Conservation (phyloP, 2,888 invertebrate species). For the Harpalus rufipes region DNA sequence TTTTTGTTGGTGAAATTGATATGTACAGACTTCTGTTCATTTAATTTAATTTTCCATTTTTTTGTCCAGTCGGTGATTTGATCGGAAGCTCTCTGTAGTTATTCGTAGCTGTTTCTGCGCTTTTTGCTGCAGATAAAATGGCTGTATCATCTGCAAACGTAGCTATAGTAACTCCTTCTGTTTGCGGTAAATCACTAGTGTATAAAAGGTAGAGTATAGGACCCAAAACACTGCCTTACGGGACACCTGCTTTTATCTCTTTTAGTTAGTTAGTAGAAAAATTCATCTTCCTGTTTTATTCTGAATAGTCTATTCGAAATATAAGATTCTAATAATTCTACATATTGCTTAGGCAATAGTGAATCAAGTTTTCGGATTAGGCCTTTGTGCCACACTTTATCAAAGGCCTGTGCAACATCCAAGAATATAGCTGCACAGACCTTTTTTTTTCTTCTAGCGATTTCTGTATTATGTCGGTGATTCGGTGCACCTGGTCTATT, state of each 20-base stretch:
- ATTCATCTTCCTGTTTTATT: slow-evolving; percentile 11
- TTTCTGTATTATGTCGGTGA: slow-evolving; percentile 9
- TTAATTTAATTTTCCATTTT: slow-evolving; percentile 70
- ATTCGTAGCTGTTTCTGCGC: slow-evolving; percentile 38
- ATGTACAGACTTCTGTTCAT: slow-evolving; percentile 69
- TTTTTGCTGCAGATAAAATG: slow-evolving; percentile 57
- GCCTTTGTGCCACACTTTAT: slow-evolving; percentile 69
- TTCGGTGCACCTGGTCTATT: not conserved
- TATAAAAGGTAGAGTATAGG: slow-evolving; percentile 45
- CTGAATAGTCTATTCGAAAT: slow-evolving; percentile 17
- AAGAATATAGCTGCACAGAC: not conserved
- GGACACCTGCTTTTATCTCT: slow-evolving; percentile 59
- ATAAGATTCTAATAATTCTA: not conserved
- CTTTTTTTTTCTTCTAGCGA: slow-evolving; percentile 45
- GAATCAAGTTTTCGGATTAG: slow-evolving; percentile 66
- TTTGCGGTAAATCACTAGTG: slow-evolving; percentile 66
- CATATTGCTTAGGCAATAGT: not conserved
- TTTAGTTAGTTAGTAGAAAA: not conserved
- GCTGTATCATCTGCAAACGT: slow-evolving; percentile 69
- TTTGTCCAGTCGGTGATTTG: slow-evolving; percentile 68
- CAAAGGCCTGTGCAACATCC: slow-evolving; percentile 59
- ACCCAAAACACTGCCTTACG: slow-evolving; percentile 46
- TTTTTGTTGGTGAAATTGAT: slow-evolving; percentile 62
- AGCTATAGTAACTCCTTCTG: slow-evolving; percentile 52
- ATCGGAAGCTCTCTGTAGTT: slow-evolving; percentile 66